Conservation (phyloP, 2,797 vertebrate genomes). For the Chelon auratus region DNA sequence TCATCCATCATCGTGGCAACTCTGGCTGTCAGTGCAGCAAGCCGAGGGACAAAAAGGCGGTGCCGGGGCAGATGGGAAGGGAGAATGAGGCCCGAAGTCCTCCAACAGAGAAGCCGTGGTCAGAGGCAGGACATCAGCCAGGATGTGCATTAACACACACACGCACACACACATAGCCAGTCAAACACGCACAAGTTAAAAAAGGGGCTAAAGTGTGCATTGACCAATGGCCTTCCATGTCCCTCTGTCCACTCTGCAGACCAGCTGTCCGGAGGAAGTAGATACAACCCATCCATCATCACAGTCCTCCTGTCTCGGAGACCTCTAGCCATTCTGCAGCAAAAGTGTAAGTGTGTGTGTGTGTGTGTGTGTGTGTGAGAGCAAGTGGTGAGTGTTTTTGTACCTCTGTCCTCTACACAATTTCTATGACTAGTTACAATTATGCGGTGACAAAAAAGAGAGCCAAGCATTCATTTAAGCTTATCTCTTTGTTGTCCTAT, state of each 20-base stretch:
- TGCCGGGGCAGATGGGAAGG: slow-evolving; percentile 83
- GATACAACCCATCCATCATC: slow-evolving; percentile 81
- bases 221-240: slow-evolving; percentile 66
- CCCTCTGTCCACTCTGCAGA: slow-evolving; percentile 69
- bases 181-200: slow-evolving; percentile 32
- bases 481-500: slow-evolving; percentile 46
- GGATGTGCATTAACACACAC: slow-evolving; percentile 42
- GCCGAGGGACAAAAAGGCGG: slow-evolving; percentile 68
- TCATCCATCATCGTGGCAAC: slow-evolving; percentile 84
- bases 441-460: slow-evolving; percentile 30
- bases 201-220: slow-evolving; percentile 60
- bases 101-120: slow-evolving; percentile 59
- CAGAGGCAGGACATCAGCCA: slow-evolving; percentile 61
- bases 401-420: slow-evolving; percentile 37
- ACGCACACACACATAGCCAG: slow-evolving; percentile 7
- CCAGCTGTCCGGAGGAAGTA: slow-evolving; percentile 70
- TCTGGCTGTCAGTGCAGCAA: slow-evolving; percentile 73
- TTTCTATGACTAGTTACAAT: slow-evolving; percentile 28
- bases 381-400: slow-evolving; percentile 24
- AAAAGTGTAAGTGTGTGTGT: slow-evolving; percentile 31
- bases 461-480: slow-evolving; percentile 31
- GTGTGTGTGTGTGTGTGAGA: slow-evolving; percentile 26
- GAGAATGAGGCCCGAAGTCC: slow-evolving; percentile 67
- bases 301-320: slow-evolving; percentile 65
- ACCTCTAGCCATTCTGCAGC: slow-evolving; percentile 46